Evolutionary conservation across 2,797 vertebrate species (phyloP).

Genomic region (Centropyge bicolor): DNA sequence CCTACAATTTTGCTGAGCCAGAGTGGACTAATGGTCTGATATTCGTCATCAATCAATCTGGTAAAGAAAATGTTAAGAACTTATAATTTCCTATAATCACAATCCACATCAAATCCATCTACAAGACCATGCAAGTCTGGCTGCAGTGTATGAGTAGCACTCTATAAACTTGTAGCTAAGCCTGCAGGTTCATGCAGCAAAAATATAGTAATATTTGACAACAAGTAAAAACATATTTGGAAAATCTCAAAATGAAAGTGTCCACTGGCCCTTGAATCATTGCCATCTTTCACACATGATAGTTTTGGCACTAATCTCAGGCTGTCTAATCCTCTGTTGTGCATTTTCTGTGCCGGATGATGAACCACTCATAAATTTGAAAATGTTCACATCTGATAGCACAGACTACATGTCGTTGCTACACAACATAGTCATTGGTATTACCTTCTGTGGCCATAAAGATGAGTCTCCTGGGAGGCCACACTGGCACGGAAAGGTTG

Average conservation of each 20-base stretch:
- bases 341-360: conserved; percentile 2
- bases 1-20: conserved; percentile 26
- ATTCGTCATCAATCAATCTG: conserved; percentile 26
- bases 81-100: conserved; percentile 32
- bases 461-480: background rate
- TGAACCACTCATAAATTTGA: background rate
- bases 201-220: background rate
- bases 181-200: too few species aligned
- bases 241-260: background rate
- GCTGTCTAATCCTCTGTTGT: background rate
- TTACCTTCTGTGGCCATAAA: conserved; percentile 15
- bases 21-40: conserved; percentile 36
- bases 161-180: background rate
- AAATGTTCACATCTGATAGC: background rate
- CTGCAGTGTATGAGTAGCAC: background rate
- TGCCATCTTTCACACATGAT: background rate
- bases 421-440: conserved; percentile 2
- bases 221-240: background rate
- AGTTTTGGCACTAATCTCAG: background rate
- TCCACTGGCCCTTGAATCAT: background rate
- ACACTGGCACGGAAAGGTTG: background rate
- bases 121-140: background rate
- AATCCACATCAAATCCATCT: conserved; percentile 10
- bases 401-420: conserved; percentile 4
- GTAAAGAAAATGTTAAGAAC: background rate